Evolutionary conservation across 2,113 vertebrate genomes (phyloP).

Genomic region (Rhynchomys soricoides): DNA sequence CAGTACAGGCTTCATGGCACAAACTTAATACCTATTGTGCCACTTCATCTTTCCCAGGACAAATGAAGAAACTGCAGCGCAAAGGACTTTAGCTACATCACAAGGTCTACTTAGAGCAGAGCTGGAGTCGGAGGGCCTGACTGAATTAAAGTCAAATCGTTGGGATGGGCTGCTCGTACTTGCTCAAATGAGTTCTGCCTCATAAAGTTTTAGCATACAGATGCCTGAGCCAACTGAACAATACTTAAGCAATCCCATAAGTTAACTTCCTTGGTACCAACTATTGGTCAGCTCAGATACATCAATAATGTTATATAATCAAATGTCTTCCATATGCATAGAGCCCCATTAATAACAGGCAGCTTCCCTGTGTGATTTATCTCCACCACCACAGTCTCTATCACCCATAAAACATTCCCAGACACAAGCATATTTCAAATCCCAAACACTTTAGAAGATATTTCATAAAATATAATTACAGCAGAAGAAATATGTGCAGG

Average conservation of each 20-base stretch:
- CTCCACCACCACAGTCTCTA: not conserved
- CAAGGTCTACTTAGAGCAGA: not conserved
- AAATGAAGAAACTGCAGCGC: not conserved
- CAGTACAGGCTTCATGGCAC: too few species aligned
- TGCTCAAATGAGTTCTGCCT: not conserved
- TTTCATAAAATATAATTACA: conserved; percentile 46
- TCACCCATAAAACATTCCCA: conserved; percentile 8
- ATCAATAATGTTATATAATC: not conserved
- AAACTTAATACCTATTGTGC: not conserved
- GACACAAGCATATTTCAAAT: conserved; percentile 47
- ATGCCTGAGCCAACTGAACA: not conserved
- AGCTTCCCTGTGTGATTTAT: not conserved
- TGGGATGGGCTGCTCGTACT: not conserved
- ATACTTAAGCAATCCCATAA: not conserved
- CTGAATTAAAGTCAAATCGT: not conserved
- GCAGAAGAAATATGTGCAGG: not conserved
- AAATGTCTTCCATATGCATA: not conserved
- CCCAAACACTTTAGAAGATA: conserved; percentile 33
- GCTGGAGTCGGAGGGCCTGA: not conserved
- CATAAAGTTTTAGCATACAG: not conserved
- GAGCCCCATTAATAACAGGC: not conserved
- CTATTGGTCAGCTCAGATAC: not conserved
- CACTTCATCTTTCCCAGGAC: not conserved
- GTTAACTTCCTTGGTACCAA: not conserved
- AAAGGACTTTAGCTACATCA: not conserved